Percentiles rank a stretch among this genome's conserved stretches.
These are phyloP conservation scores for Platycheirus albimanus DNA, from an alignment of 2,888 invertebrate genomes.

Conservation along the genomic window DNA sequence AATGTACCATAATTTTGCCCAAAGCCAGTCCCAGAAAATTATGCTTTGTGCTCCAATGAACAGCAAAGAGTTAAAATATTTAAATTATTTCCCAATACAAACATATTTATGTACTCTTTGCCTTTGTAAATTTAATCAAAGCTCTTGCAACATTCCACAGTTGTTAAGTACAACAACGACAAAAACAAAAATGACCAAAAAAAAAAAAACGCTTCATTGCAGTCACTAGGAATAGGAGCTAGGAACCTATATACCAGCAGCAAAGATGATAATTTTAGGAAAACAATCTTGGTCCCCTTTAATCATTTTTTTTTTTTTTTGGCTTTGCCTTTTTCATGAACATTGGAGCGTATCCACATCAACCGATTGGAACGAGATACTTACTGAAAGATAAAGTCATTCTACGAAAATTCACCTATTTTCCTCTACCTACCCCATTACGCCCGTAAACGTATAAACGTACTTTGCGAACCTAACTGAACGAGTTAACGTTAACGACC, in stretches of 20 bases:
- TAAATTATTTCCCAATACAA: constrained; percentile 27
- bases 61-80: constrained; percentile 22
- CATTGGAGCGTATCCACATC: constrained; percentile 53
- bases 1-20: too few relatives aligned
- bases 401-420: constrained; percentile 61
- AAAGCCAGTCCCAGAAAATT: not conserved
- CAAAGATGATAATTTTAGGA: constrained; percentile 27
- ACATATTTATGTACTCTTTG: too few relatives aligned
- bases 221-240: not conserved
- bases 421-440: constrained; percentile 18
- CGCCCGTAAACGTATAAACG: not conserved
- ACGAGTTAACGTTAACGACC: constrained; percentile 68
- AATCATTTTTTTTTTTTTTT: constrained; percentile 8
- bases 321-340: constrained; percentile 21
- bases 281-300: constrained; percentile 1
- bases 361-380: constrained; percentile 65
- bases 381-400: constrained; percentile 65
- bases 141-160: constrained; percentile 16
- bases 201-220: not conserved
- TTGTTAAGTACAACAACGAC: too few relatives aligned
- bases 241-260: constrained; percentile 6
- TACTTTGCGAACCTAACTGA: constrained; percentile 27
- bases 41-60: not conserved
- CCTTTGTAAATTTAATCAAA: constrained; percentile 31
- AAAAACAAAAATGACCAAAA: not conserved